Percentiles rank a stretch among this genome's conserved stretches.
Evolutionary conservation across 2,113 vertebrate species (phyloP).

Genomic region (Ifrita kowaldi): DNA sequence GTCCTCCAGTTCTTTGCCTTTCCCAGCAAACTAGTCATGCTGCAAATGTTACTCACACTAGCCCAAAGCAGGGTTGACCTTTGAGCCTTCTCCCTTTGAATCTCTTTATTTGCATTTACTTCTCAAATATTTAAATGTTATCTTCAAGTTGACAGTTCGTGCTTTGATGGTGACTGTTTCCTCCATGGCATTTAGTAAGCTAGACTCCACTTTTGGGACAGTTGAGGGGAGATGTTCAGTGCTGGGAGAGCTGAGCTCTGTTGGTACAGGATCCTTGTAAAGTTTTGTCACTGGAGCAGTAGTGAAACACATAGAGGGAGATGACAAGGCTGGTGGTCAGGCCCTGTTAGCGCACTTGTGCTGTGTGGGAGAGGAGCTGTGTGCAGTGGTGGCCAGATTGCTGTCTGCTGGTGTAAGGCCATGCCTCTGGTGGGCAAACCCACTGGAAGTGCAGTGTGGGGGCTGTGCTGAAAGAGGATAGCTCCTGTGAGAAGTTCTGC

Average conservation of each 20-base stretch:
- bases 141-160: not conserved
- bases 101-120: not conserved
- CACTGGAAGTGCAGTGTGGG: not conserved
- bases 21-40: not conserved
- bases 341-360: not conserved
- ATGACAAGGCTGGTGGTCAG: not conserved
- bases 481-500: not conserved
- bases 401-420: accelerated
- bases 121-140: not conserved
- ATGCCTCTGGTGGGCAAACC: not conserved
- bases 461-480: not conserved
- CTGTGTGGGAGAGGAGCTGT: not conserved
- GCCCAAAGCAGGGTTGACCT: not conserved
- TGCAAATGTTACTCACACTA: not conserved
- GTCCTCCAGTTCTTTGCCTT: not conserved
- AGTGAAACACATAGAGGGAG: not conserved
- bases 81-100: not conserved
- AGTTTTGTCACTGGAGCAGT: accelerated
- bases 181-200: not conserved
- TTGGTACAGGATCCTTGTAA: not conserved
- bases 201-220: not conserved
- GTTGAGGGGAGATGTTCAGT: not conserved
- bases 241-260: not conserved
- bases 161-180: not conserved
- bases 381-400: not conserved